Conservation (phyloP, 2,888 invertebrate genomes). For the Monoplex corrugatus region DNA sequence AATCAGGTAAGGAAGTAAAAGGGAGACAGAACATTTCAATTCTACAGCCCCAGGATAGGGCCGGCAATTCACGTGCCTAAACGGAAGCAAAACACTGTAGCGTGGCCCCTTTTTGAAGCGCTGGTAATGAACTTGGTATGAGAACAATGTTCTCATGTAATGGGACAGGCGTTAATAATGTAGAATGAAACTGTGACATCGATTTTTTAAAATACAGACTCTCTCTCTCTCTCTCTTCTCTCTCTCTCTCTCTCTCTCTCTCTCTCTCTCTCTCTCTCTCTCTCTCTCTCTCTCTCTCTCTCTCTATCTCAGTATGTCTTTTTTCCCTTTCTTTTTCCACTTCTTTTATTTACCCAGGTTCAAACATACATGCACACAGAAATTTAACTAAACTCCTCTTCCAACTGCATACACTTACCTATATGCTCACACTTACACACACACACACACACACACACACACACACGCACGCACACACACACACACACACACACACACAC, state of each 20-base stretch:
- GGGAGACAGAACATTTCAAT: constrained; percentile 50
- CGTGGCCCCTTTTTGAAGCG: constrained; percentile 39
- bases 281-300: too few relatives aligned
- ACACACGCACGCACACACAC: not conserved
- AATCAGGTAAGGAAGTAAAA: constrained; percentile 25
- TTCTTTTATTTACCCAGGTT: not conserved
- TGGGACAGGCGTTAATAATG: too few relatives aligned
- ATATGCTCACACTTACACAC: not conserved
- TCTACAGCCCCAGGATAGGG: constrained; percentile 34
- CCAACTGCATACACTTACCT: not conserved
- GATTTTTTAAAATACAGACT: too few relatives aligned
- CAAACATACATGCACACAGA: not conserved
- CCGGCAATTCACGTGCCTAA: constrained; percentile 46
- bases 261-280: too few relatives aligned
- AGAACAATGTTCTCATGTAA: constrained; percentile 10
- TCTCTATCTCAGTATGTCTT: not conserved
- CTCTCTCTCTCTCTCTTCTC: not conserved
- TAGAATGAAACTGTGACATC: too few relatives aligned
- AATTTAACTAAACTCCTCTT: too few relatives aligned
- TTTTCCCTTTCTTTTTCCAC: too few relatives aligned
- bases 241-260: too few relatives aligned
- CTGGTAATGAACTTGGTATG: not conserved
- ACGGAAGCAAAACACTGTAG: constrained; percentile 37
- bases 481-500: not conserved
- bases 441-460: not conserved